Percentiles rank a stretch among this genome's conserved stretches.
These are phyloP conservation scores for Colius striatus DNA, from an alignment of 2,113 vertebrate species.

Conservation along the genomic window DNA sequence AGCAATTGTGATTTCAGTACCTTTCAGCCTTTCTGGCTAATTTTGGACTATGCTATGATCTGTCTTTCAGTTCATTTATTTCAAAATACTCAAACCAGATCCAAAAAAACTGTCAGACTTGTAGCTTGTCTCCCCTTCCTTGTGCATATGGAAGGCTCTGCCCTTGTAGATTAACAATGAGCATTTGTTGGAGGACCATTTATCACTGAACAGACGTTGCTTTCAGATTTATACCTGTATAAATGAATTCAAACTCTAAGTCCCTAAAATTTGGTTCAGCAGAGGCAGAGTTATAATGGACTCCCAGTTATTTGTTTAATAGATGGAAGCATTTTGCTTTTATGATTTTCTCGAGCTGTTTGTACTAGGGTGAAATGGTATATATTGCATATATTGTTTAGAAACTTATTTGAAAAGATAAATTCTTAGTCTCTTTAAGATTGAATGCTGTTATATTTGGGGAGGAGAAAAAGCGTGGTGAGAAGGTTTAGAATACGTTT, in stretches of 20 bases:
- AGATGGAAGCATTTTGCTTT: neutral
- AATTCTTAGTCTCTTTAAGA: neutral
- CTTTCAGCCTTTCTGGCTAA: neutral
- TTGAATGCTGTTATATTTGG: neutral
- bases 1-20: neutral
- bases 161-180: neutral
- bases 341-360: neutral
- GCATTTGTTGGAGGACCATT: neutral
- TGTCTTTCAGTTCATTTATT: neutral
- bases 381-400: neutral
- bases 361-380: neutral
- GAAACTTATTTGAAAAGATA: neutral
- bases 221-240: neutral
- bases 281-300: neutral
- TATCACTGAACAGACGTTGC: neutral
- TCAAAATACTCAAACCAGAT: neutral
- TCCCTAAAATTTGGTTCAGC: neutral
- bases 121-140: neutral
- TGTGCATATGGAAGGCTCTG: neutral
- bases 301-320: neutral
- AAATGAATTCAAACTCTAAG: neutral
- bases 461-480: neutral
- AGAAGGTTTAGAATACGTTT: neutral
- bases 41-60: neutral
- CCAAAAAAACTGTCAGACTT: neutral